Base-by-base conservation (phyloP, 2,888 invertebrate species). In the Neoscelio sp. region DNA sequence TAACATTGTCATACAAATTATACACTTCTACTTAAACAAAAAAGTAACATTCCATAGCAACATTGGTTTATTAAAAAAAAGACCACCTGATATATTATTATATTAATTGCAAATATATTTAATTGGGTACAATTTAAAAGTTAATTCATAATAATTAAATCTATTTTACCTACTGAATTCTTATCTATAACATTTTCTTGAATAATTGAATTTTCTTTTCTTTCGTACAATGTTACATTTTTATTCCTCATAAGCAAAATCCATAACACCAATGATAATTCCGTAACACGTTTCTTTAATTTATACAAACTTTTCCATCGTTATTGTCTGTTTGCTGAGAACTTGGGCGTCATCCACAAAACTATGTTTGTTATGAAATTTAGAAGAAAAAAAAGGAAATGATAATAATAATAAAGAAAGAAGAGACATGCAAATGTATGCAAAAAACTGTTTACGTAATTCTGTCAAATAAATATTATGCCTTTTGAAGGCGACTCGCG, bases 381-480 rank as follows among this genome's bases (percentile, higher is more conserved):
- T 58, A 50, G 26, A 65, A 46, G 44, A 65, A 30, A 52, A 75
- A 54, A 35, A 40, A 44, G 23, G 44, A 56, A 54, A 52, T 20
- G 35, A 52, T 33, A 75, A 65, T 60, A 60, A 67, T 44, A 68
- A 62, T 26, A 54, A 58, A 75, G 23, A 26, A 40, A 30, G 20
- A 48, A 54, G 56, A 40, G 48, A 26, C 12, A 56, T 10, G 48
- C 48, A 38, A 50, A 50, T 38, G 67, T 40, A 40, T 12, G 58
- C 12, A 58, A 58, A 71, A 35, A 64, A 28, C 17, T 40, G 23
- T 64, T 70, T 68, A 64, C 71, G 65, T 77, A 77, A 77, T 71
- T 56, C 17, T 20, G 38, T 26, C 60, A 44, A 62, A 68, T 54
- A 67, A 67, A 75, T 67, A 52, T 68, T 38, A 46, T 13, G 56